Percentiles rank a stretch among this genome's conserved stretches.
Evolutionary conservation across 2,113 vertebrate species (phyloP).

Genomic region (Notothenia rossii): DNA sequence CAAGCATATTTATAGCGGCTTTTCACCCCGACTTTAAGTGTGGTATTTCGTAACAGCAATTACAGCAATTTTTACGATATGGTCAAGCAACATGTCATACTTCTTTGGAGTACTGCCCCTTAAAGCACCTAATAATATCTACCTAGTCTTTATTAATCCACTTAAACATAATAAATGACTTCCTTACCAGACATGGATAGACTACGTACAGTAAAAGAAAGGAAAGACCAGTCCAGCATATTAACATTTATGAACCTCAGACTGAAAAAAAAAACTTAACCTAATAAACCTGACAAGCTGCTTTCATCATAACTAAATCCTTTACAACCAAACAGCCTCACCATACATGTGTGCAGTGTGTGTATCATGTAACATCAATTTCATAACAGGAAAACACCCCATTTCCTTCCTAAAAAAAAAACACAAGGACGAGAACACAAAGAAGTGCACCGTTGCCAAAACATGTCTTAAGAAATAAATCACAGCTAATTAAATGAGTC

Average conservation of each 20-base stretch:
- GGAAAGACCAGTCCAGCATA: neutral
- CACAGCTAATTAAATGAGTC: conserved; percentile 66
- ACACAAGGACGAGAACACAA: conserved; percentile 33
- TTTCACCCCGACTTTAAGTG: too few relatives aligned
- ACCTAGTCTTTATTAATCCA: conserved; percentile 23
- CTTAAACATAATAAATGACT: conserved; percentile 11
- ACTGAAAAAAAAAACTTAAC: neutral
- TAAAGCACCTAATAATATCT: conserved; percentile 8
- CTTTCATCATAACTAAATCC: neutral
- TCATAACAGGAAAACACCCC: conserved; percentile 70
- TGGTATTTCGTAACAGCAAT: too few relatives aligned
- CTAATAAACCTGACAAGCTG: neutral
- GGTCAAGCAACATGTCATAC: neutral
- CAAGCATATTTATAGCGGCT: too few relatives aligned
- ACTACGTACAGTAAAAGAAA: conserved; percentile 13
- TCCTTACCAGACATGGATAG: neutral
- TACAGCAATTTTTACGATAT: too few relatives aligned
- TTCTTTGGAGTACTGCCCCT: neutral
- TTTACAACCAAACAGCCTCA: neutral
- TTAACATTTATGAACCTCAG: neutral
- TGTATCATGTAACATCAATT: conserved; percentile 43
- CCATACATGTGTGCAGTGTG: neutral
- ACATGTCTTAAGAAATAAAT: conserved; percentile 57
- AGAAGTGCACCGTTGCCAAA: conserved; percentile 43
- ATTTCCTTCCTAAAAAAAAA: conserved; percentile 68